Base-by-base conservation (phyloP, 2,113 vertebrate species). In the Corythoichthys haematopterus region DNA sequence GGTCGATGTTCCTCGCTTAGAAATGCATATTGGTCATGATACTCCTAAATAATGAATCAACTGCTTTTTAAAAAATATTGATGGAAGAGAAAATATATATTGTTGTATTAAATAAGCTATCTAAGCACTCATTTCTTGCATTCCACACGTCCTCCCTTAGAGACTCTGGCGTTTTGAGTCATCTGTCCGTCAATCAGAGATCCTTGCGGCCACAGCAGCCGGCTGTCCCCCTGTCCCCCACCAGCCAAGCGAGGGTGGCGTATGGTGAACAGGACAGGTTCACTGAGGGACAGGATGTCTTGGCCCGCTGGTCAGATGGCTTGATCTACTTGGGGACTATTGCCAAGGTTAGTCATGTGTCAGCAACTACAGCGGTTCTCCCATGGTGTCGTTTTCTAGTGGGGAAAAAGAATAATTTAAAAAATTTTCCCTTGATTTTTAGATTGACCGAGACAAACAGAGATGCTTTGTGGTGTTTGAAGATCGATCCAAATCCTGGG, bases 321-420 rank as follows among this genome's bases (percentile, higher is more conserved):
- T 93, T 99, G 84, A 98, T 98, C 93, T 99, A 99, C 89, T 92
- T 99, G 93, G 97, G 96, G 89, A 99, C 95, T 89, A 94, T 99
- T 89, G 94, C 94, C 90, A 99, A 98, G 95, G 97, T 94, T 84
- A 65, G 71, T 43, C 3, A 8, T 71, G n/a, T 50, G 55, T 16
- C 10, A 65, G 47, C 56, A 35, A 56, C 15, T 9, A 63, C 55
- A 35, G 3, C 12, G 33, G 6, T 28, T 13, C 53, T 15, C 7
- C 20, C 9, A 4, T 16, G 14, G 14, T 4, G 2, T 50, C 13
- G 1, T 13, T 51, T 16, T 51, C 50, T 8, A n/a, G 7, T 8
- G 9, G 20, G 20, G 11, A 52, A n/a, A 36, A 56, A 36, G n/a
- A 12, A 36, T 35, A 28, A 57, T 35, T 35, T 4, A 33, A 35